Percentiles rank a stretch among this genome's conserved stretches.
Evolutionary conservation across 2,888 invertebrate species (phyloP).

Genomic region (Chesias legatella): DNA sequence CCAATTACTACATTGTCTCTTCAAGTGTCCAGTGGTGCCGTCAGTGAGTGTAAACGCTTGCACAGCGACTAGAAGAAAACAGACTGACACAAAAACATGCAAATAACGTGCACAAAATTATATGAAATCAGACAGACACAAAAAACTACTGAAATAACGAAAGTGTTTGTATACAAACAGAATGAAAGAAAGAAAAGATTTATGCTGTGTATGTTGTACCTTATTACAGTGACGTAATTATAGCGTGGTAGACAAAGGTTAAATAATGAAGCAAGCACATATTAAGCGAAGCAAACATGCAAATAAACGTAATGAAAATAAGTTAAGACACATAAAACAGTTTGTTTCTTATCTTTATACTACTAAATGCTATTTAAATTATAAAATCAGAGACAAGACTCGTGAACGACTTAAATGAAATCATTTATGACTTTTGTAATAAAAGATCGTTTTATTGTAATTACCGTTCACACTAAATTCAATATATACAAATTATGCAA

Average conservation of each 20-base stretch:
- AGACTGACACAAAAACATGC: constrained; percentile 45
- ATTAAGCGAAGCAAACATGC: constrained; percentile 57
- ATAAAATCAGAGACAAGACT: constrained; percentile 73
- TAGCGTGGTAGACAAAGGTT: constrained; percentile 39
- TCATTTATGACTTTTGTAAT: constrained; percentile 66
- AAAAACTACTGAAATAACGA: constrained; percentile 22
- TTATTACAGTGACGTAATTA: constrained; percentile 27
- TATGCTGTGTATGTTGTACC: constrained; percentile 23
- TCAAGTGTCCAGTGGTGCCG: too few species aligned
- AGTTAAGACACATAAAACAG: constrained; percentile 36
- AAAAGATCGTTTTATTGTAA: constrained; percentile 73
- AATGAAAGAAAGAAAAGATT: constrained; percentile 23
- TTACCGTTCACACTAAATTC: constrained; percentile 73
- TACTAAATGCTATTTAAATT: constrained; percentile 50
- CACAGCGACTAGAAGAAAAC: constrained; percentile 29
- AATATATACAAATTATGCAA: constrained; percentile 79
- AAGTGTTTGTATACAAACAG: constrained; percentile 12
- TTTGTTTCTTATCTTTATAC: constrained; percentile 46
- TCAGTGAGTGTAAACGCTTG: too few species aligned
- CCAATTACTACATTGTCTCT: too few species aligned
- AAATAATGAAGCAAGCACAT: constrained; percentile 37
- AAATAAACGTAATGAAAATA: constrained; percentile 44
- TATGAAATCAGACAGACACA: constrained; percentile 64
- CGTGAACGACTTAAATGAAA: constrained; percentile 60
- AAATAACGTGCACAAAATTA: constrained; percentile 70